A percentile compares a stretch with the other conserved stretches of the same genome.
Evolutionary conservation across 2,888 invertebrate genomes (phyloP).

Genomic region (Tetragonula carbonaria): DNA sequence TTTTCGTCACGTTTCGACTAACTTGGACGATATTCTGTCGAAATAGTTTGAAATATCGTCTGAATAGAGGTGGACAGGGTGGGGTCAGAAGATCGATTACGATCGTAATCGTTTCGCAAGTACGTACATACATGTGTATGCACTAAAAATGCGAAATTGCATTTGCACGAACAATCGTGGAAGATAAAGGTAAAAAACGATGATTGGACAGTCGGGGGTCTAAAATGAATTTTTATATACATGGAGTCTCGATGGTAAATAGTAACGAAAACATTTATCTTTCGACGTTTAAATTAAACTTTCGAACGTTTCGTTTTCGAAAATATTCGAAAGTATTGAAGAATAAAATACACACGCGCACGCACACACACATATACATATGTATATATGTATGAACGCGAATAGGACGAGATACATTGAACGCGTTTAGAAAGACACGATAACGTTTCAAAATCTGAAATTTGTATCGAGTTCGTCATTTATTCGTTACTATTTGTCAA

Average conservation of each 20-base stretch:
- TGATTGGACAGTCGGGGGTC: background rate
- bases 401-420: background rate
- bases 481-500: conserved; percentile 42
- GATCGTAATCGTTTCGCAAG: background rate
- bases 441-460: background rate
- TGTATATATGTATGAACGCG: background rate
- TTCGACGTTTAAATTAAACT: background rate
- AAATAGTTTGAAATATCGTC: background rate
- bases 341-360: background rate
- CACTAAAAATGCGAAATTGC: conserved; percentile 36
- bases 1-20: background rate
- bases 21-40: background rate
- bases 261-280: conserved; percentile 30
- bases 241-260: conserved; percentile 33
- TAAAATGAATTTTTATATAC: conserved; percentile 51
- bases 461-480: background rate
- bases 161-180: conserved; percentile 7
- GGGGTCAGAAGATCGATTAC: conserved; percentile 18
- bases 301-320: too few species aligned
- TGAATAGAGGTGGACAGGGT: background rate
- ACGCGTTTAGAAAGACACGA: background rate
- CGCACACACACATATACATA: too few species aligned
- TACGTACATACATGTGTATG: background rate
- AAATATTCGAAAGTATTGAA: background rate
- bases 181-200: background rate